A percentile compares a stretch with the other conserved stretches of the same genome.
These are phyloP conservation scores for Mercenaria mercenaria DNA, from an alignment of 1,140 invertebrate species.

Conservation along the genomic window DNA sequence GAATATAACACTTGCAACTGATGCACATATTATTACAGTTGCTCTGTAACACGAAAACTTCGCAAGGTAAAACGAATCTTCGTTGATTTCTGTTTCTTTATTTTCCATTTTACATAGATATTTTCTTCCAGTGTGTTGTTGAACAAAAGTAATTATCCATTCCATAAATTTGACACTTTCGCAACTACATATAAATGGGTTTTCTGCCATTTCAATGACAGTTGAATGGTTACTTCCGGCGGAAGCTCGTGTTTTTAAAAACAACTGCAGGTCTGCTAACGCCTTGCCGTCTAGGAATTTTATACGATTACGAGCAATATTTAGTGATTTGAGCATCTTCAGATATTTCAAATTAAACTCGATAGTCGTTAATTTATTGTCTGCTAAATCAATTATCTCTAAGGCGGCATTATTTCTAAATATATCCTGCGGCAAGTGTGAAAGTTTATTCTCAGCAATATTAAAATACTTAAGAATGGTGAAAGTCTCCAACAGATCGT, in stretches of 20 bases:
- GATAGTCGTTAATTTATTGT: background rate
- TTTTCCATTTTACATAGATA: no score
- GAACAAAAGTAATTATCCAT: no score
- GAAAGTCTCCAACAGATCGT: background rate
- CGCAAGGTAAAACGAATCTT: no score
- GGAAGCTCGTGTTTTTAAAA: no score
- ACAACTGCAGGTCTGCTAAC: no score
- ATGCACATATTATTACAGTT: background rate
- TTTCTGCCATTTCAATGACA: background rate
- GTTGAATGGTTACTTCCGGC: background rate
- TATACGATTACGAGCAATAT: background rate
- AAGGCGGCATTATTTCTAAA: background rate
- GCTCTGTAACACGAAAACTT: background rate
- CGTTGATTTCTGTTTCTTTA: no score
- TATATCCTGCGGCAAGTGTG: background rate
- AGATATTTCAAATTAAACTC: background rate
- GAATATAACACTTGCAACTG: background rate
- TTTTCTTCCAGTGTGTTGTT: no score
- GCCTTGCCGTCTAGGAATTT: background rate
- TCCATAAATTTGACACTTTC: no score
- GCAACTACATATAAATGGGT: background rate
- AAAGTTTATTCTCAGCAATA: background rate
- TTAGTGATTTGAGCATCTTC: background rate
- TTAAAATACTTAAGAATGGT: background rate
- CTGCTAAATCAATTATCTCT: background rate